Base-by-base conservation (phyloP, 2,797 vertebrate genomes). In the Gouania willdenowi region DNA sequence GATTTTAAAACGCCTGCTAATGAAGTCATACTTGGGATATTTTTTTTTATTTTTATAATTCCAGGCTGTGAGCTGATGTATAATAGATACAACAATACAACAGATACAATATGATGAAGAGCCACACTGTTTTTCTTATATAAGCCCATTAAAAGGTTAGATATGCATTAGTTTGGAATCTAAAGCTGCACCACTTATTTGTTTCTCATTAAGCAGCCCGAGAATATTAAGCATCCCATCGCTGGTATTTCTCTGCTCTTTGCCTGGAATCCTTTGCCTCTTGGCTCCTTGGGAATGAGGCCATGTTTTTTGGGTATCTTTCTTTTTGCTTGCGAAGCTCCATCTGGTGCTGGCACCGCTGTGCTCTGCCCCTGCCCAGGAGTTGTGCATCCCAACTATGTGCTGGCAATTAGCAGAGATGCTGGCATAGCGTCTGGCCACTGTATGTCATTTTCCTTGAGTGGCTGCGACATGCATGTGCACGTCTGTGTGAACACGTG, bases 381-480 rank as follows among this genome's bases (percentile, higher is more conserved):
- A 85, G 77, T 75, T 79, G 71, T 81, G 71, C 75, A 78, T 79
- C 75, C 71, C 62, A 83, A 59, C 75, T 81, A 86, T 83, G 77
- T 82, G 74, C 79, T 85, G 79, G 82, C 81, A 86, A 86, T 87
- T 86, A 85, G 82, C 71, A 77, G 72, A 61, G 54, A 77, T 79
- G 72, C 65, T 83, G 81, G 82, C 81, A 75, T 34, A 40, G 47
- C 31, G 52, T 71, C 56, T 69, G 59, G 70, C 64, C 43, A 33
- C 64, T 66, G 66, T 69, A 71, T 81, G 66, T 66, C 78, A 82
- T 73, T 79, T 68, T 85, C 66, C 49, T 77, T 71, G 75, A 75
- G 54, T 76, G 68, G 38, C 48, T 63, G 34, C 42, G 37, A 30
- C 31, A 17, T 46, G 26, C 54, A 16, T 69, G 36, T 37, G 26